Evolutionary conservation across 2,888 invertebrate genomes (phyloP).

Genomic region (Tridacna crocea): DNA sequence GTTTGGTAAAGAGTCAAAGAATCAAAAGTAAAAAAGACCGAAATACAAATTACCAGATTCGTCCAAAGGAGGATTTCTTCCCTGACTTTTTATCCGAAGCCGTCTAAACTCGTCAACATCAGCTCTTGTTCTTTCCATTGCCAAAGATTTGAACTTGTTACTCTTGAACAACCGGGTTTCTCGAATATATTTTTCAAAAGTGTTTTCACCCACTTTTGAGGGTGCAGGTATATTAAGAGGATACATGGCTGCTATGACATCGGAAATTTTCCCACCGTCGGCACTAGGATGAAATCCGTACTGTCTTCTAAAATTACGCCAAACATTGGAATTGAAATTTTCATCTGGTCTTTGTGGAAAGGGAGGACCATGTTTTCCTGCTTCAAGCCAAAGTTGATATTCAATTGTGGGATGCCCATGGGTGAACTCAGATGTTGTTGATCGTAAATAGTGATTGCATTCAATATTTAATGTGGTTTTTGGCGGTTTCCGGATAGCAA

Average conservation of each 20-base stretch:
- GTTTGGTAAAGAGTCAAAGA: too few species aligned
- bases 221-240: conserved; percentile 83
- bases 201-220: conserved; percentile 80
- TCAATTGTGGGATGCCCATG: conserved; percentile 75
- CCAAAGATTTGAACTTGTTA: conserved; percentile 74
- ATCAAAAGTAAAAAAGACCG: background rate
- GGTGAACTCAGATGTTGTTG: conserved; percentile 68
- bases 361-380: conserved; percentile 81
- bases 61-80: conserved; percentile 82
- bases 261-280: conserved; percentile 78
- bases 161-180: conserved; percentile 80
- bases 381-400: conserved; percentile 82
- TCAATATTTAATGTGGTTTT: conserved; percentile 80
- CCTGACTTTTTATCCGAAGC: conserved; percentile 77
- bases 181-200: conserved; percentile 80
- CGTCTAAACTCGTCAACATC: conserved; percentile 78
- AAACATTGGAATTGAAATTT: conserved; percentile 82
- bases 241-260: conserved; percentile 82
- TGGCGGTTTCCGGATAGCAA: conserved; percentile 72
- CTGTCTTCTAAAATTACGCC: conserved; percentile 82
- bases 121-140: conserved; percentile 74
- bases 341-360: conserved; percentile 77
- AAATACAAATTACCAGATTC: conserved; percentile 72
- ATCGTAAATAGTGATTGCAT: conserved; percentile 80
- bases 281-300: conserved; percentile 78